Percentiles rank a stretch among this genome's conserved stretches.
Evolutionary conservation across 2,888 invertebrate species (phyloP).

Genomic region (Drosophila lutescens): DNA sequence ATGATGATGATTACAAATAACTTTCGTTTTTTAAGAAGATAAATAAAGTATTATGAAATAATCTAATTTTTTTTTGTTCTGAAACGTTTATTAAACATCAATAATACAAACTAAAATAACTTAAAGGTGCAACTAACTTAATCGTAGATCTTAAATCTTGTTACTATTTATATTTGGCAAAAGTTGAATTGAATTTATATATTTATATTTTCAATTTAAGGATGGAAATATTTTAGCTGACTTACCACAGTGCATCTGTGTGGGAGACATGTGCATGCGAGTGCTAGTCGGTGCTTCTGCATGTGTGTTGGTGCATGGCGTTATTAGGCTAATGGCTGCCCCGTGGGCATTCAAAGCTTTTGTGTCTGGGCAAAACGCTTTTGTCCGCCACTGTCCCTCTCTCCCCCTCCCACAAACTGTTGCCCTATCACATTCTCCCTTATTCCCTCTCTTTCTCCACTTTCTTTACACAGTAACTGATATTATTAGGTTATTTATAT

Average conservation of each 20-base stretch:
- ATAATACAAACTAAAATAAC: too few species aligned
- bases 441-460: background rate
- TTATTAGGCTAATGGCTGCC: constrained; percentile 78
- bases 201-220: background rate
- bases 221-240: too few species aligned
- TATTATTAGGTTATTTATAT: background rate
- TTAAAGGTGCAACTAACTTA: too few species aligned
- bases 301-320: constrained; percentile 53
- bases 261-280: constrained; percentile 19
- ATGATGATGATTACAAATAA: too few species aligned
- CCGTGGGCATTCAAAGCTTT: constrained; percentile 74
- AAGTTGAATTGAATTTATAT: background rate
- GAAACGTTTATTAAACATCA: too few species aligned
- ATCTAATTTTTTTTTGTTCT: too few species aligned
- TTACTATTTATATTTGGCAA: background rate
- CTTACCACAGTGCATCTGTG: constrained; percentile 24
- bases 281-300: constrained; percentile 23
- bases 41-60: too few species aligned
- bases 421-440: too few species aligned
- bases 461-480: background rate
- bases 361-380: constrained; percentile 72
- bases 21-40: too few species aligned
- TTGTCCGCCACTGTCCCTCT: constrained; percentile 42
- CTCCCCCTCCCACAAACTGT: background rate
- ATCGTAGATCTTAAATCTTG: too few species aligned